Conservation (phyloP, 2,797 vertebrate genomes). For the Mallotus villosus region DNA sequence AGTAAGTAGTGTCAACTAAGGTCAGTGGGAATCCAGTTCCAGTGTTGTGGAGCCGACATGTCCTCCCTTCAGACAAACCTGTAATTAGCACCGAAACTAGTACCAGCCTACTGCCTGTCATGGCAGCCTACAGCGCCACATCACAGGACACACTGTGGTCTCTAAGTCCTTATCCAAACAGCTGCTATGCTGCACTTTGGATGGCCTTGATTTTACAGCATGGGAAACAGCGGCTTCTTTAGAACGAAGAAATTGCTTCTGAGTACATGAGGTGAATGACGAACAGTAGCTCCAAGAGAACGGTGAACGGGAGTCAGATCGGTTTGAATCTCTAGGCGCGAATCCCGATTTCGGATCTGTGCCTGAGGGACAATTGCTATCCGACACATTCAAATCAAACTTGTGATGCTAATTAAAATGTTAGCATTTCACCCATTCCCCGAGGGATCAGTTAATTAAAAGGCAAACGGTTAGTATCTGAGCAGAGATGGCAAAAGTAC, state of each 20-base stretch:
- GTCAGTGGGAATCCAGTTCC: background rate
- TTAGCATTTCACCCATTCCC: background rate
- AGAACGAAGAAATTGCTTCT: background rate
- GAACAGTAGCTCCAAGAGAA: no score
- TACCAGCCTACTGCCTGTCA: background rate
- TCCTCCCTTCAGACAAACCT: background rate
- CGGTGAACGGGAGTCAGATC: no score
- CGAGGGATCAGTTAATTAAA: slow-evolving; percentile 9
- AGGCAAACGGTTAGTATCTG: slow-evolving; percentile 5
- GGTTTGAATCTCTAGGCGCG: no score
- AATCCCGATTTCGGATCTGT: no score
- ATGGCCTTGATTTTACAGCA: background rate
- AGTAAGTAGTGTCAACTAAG: slow-evolving; percentile 1
- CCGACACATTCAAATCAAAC: no score
- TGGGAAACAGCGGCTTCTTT: background rate
- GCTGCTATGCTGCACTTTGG: background rate
- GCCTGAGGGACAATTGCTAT: no score
- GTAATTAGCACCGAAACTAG: background rate
- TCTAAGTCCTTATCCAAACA: background rate
- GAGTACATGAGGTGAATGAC: background rate
- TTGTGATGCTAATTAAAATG: slow-evolving; percentile 7
- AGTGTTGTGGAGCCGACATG: background rate
- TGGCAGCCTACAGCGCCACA: background rate
- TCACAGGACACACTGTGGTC: background rate
- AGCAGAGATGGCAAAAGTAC: background rate